Conservation (phyloP, 2,113 vertebrate genomes). For the Calypte anna region DNA sequence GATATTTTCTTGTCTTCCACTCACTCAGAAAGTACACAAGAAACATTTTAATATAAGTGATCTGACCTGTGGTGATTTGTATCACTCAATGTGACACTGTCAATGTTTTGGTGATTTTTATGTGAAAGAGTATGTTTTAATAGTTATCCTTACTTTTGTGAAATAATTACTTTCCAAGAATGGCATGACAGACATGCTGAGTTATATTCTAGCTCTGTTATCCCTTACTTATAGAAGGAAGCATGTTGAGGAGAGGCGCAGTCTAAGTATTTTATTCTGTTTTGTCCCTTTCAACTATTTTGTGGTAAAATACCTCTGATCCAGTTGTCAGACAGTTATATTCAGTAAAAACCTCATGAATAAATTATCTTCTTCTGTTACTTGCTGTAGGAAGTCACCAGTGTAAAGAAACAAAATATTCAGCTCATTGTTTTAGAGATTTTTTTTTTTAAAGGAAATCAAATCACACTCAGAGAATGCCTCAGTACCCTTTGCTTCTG, state of each 20-base stretch:
- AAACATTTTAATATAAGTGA: background rate
- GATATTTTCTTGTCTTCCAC: background rate
- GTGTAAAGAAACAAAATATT: constrained; percentile 32
- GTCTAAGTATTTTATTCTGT: background rate
- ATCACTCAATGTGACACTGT: background rate
- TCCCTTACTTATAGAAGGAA: background rate
- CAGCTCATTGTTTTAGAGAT: constrained; percentile 18
- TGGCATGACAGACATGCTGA: background rate
- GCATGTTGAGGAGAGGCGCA: background rate
- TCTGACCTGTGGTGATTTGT: background rate
- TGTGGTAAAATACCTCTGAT: constrained; percentile 8
- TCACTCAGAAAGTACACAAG: background rate
- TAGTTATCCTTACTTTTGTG: background rate
- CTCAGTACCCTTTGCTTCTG: constrained; percentile 6
- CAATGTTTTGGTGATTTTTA: background rate
- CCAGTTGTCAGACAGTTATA: constrained; percentile 32
- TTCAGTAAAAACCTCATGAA: constrained; percentile 7
- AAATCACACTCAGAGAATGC: background rate
- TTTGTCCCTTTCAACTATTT: constrained; percentile 25
- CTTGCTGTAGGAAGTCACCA: constrained; percentile 1
- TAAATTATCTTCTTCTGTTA: constrained; percentile 10
- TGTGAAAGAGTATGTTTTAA: background rate
- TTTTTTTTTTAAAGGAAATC: constrained; percentile 42
- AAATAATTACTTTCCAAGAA: background rate
- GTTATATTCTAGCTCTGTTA: background rate